Evolutionary conservation across 2,113 vertebrate species (phyloP).

Genomic region (Macaca fascicularis): T2T-MFA8v1.1 NC_088390.1:9660501-9661000

Average conservation of each 20-base stretch:
- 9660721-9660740: not conserved
- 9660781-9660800: not conserved
- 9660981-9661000: not conserved
- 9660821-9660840: not conserved
- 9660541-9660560: too few relatives aligned
- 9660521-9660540: too few relatives aligned
- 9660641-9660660: too few relatives aligned
- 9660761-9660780: not conserved
- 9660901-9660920: not conserved
- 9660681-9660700: too few relatives aligned
- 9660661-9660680: too few relatives aligned
- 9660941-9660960: not conserved
- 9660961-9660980: not conserved
- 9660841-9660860: not conserved
- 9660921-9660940: not conserved
- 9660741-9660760: not conserved
- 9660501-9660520: too few relatives aligned
- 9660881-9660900: not conserved
- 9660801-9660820: not conserved
- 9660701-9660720: not conserved
- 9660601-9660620: too few relatives aligned
- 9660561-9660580: fast-evolving
- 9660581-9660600: too few relatives aligned
- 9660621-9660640: too few relatives aligned
- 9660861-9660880: not conserved